Base-by-base conservation (phyloP, 2,113 vertebrate species). In the human region DNA sequence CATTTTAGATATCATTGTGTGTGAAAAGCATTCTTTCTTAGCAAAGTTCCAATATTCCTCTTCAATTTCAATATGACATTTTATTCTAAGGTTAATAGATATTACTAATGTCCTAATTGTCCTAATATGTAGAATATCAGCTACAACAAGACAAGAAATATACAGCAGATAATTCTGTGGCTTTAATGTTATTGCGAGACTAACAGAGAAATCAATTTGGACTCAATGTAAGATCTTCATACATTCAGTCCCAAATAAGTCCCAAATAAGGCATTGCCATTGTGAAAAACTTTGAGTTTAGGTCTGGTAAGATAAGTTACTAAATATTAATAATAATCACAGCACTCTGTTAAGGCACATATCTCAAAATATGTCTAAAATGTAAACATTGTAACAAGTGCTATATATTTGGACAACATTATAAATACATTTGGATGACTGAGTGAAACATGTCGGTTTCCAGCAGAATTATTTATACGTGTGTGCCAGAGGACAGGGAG, bases 51-150 rank as follows among this genome's bases (percentile, higher is more conserved):
- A 93, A 55, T 43, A 76, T 96, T 72, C 78, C 55, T 96, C 30
- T 93, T 95, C 82, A 91, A 93, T 93, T 95, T 94, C n/a, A 81
- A 23, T 52, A 55, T 27, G 59, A 79, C 48, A 75, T 76, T 95
- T 82, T 59, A 91, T 76, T 91, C 14, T 81, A 48, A 55, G 25
- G 55, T 85, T 88, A 92, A 85, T 45, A 75, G 50, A 70, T 89
- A 81, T 86, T 95, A 95, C 50, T 80, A 40, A 40, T 40, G 40
- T 40, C 40, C 40, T 40, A 40, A 40, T 40, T 40, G 40, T 40
- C 40, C 40, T 40, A 40, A 40, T 40, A 40, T 40, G 40, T 40
- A 40, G 89, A 84, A 48, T 64, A 92, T 38, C 88, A 92, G n/a
- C 81, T 76, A 76, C 57, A 83, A 32, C 23, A 68, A 84, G 32